These are phyloP conservation scores for Lota lota DNA, from an alignment of 2,113 vertebrate species.

Conservation along the genomic window DNA sequence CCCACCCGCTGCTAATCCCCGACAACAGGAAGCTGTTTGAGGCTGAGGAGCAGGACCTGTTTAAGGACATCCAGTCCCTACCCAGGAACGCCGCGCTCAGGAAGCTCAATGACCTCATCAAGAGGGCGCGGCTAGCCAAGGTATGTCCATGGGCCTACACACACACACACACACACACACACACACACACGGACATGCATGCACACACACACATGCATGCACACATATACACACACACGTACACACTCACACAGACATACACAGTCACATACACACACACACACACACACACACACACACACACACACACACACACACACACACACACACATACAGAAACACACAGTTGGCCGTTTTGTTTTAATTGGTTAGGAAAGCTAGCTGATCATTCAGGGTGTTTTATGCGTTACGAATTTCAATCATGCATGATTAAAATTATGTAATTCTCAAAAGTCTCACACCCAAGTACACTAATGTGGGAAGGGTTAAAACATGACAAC, in stretches of 20 bases:
- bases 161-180: background rate
- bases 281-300: too few species aligned
- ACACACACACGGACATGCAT: background rate
- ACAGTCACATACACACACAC: too few species aligned
- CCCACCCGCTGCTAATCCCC: slow-evolving; percentile 89
- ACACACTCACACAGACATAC: background rate
- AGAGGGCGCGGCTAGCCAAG: slow-evolving; percentile 93
- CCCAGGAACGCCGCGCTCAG: slow-evolving; percentile 92
- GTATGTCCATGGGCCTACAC: slow-evolving; percentile 50
- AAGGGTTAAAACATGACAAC: too few species aligned
- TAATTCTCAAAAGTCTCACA: too few species aligned
- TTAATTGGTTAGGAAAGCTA: too few species aligned
- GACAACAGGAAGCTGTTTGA: slow-evolving; percentile 97
- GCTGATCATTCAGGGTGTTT: too few species aligned
- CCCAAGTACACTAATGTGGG: too few species aligned
- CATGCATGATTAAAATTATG: too few species aligned
- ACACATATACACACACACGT: background rate
- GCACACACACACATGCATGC: background rate
- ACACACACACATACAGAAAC: too few species aligned
- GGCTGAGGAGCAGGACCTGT: slow-evolving; percentile 94
- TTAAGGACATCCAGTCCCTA: slow-evolving; percentile 93
- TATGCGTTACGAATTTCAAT: too few species aligned
- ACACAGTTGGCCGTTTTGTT: too few species aligned
- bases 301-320: too few species aligned
- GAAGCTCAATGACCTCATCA: slow-evolving; percentile 97